A percentile compares a stretch with the other conserved stretches of the same genome.
Evolutionary conservation across 2,888 invertebrate species (phyloP).

Genomic region (Machimus atricapillus): DNA sequence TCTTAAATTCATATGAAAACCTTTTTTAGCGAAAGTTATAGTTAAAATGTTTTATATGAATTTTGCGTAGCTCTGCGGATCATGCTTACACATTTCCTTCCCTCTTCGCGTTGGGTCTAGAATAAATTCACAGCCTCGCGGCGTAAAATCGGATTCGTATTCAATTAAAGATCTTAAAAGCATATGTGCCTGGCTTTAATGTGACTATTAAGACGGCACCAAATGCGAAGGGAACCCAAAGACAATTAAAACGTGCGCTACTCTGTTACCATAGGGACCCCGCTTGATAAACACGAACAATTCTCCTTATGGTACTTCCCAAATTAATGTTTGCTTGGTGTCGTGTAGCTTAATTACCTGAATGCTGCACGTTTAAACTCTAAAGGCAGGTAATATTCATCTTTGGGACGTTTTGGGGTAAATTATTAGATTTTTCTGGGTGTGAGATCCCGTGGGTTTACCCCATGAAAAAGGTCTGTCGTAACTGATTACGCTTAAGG

Average conservation of each 20-base stretch:
- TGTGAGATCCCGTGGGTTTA: not conserved
- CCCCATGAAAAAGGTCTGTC: not conserved
- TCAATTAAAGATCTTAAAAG: constrained; percentile 26
- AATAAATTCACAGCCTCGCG: not conserved
- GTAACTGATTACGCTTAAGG: not conserved
- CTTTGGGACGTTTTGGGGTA: not conserved
- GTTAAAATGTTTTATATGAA: not conserved
- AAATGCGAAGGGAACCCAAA: not conserved
- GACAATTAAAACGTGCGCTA: constrained; percentile 16
- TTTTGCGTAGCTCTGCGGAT: not conserved
- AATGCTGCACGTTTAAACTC: not conserved
- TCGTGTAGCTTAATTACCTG: constrained; percentile 20
- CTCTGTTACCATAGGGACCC: not conserved
- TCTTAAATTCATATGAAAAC: not conserved
- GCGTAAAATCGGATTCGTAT: constrained; percentile 12
- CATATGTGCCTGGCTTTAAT: constrained; percentile 11
- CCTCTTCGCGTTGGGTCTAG: not conserved
- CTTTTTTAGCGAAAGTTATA: not conserved
- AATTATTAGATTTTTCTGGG: not conserved
- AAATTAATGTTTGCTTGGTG: constrained; percentile 17
- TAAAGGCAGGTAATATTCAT: not conserved
- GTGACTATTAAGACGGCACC: not conserved
- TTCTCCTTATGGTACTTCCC: constrained; percentile 10
- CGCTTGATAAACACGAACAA: not conserved
- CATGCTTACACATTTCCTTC: not conserved